Base-by-base conservation (phyloP, 1,140 invertebrate genomes). In the Lepidostoma basale region DNA sequence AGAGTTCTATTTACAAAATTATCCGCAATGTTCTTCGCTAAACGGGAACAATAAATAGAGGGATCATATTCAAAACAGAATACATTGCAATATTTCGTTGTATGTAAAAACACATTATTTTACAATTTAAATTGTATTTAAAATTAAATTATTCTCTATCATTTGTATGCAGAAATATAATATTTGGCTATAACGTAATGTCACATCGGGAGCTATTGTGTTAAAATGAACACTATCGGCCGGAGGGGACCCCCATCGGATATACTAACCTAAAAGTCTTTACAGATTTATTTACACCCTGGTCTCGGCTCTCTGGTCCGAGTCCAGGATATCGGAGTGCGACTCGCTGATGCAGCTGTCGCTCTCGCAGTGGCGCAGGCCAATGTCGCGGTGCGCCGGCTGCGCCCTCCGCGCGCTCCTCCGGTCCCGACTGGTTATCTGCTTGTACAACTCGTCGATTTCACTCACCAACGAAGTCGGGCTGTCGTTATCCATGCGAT, bases 371-470 rank as follows among this genome's bases (percentile, higher is more conserved):
- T 79, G 79, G 62, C 78, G 78, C 8, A 82, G 67, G 2, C 77
- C 80, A 58, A 77, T 76, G 69, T 82, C 80, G 76, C 79, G 78
- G 45, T 77, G 78, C 52, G 79, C 73, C 30, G 79, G 80, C 58
- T 67, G 4, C 78, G 76, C 12, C 3, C 42, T 45, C 74, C 74
- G 69, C 75, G 75, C 3, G 76, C 76, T 65, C 75, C 78, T 62
- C 25, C 54, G n/a, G 40, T 82, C 81, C 39, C 77, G 76, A 74
- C 79, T 80, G 22, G 80, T 83, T 54, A 87, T 86, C 72, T 85
- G 84, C 28, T 85, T 85, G 69, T 87, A 86, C 18, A 87, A 75
- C 72, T 86, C 84, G 67, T 87, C 85, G 22, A 87, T 75, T 49
- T 86, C 85, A 72, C 83, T 85, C 4, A 80, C 77, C 26, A 84